Conservation (phyloP, 1,140 invertebrate species). For the Parapsyche elsis region DNA sequence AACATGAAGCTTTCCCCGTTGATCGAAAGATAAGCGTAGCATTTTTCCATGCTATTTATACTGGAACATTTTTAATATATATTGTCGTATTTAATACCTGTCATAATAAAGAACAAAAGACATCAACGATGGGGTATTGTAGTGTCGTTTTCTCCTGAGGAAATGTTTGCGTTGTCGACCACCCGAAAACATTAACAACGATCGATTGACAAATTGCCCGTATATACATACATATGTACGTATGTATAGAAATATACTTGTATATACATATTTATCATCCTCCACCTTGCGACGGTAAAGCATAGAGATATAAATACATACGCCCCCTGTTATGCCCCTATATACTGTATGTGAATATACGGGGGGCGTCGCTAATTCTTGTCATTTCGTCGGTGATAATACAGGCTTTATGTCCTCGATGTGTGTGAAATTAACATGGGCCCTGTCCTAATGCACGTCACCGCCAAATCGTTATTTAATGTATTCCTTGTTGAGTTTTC, state of each 20-base stretch:
- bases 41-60: too few relatives aligned
- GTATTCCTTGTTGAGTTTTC: background rate
- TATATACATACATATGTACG: background rate
- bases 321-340: too few relatives aligned
- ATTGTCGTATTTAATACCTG: conserved; percentile 33
- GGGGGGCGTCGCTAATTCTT: background rate
- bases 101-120: conserved; percentile 34
- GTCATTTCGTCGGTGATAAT: background rate
- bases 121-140: conserved; percentile 18
- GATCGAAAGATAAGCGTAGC: too few relatives aligned
- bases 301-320: too few relatives aligned
- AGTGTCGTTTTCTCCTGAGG: background rate
- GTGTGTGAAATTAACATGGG: conserved; percentile 4
- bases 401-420: background rate
- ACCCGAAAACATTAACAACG: conserved; percentile 28
- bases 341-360: background rate
- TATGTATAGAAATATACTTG: background rate
- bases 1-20: too few relatives aligned
- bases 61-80: background rate
- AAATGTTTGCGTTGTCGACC: conserved; percentile 31
- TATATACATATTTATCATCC: background rate
- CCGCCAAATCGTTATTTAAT: conserved; percentile 21
- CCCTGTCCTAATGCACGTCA: background rate
- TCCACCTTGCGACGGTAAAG: too few relatives aligned
- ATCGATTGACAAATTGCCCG: conserved; percentile 45